phyloP scores from a whole-genome alignment of 1,140 invertebrate species.

The Ephestia elutella region DNA sequence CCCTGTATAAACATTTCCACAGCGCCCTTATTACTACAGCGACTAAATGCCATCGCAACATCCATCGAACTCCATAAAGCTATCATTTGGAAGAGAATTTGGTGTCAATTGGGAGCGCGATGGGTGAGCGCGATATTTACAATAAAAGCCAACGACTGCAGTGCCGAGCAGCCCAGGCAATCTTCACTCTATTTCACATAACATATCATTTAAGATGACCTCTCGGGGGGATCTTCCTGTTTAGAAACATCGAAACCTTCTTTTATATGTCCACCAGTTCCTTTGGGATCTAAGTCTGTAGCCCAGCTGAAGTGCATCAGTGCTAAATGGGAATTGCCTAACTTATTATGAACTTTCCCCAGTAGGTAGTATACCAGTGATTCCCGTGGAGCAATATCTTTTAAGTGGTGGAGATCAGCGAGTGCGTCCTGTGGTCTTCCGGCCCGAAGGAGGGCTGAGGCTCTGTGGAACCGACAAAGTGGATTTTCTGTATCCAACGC shows the following conservation, averaged over 20 bases:
- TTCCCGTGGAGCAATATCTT: conserved; percentile 97
- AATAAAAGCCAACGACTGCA: conserved; percentile 57
- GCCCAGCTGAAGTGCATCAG: conserved; percentile 99
- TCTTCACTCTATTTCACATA: conserved; percentile 24
- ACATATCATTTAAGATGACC: conserved; percentile 44
- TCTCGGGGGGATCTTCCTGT: conserved; percentile 65
- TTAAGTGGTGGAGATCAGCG: conserved; percentile 94
- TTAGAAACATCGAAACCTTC: conserved; percentile 90
- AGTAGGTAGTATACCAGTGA: conserved; percentile 98
- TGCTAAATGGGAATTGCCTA: conserved; percentile 96
- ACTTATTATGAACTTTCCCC: conserved; percentile 97
- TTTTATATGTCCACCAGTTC: conserved; percentile 97
- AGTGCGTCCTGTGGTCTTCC: conserved; percentile 94
- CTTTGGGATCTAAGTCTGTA: conserved; percentile 98
- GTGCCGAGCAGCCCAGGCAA: conserved; percentile 30
- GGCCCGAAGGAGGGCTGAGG: conserved; percentile 93
- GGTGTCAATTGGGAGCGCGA: conserved; percentile 55
- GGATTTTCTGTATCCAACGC: conserved; percentile 93
- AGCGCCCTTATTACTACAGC: conserved; percentile 65
- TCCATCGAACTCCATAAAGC: conserved; percentile 57
- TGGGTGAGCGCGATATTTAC: conserved; percentile 61
- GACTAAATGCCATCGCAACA: conserved; percentile 61
- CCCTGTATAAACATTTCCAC: conserved; percentile 71
- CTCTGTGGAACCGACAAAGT: conserved; percentile 97
- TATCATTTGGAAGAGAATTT: conserved; percentile 65